These are phyloP conservation scores for Lateolabrax maculatus DNA, from an alignment of 2,797 vertebrate genomes.

Conservation along the genomic window DNA sequence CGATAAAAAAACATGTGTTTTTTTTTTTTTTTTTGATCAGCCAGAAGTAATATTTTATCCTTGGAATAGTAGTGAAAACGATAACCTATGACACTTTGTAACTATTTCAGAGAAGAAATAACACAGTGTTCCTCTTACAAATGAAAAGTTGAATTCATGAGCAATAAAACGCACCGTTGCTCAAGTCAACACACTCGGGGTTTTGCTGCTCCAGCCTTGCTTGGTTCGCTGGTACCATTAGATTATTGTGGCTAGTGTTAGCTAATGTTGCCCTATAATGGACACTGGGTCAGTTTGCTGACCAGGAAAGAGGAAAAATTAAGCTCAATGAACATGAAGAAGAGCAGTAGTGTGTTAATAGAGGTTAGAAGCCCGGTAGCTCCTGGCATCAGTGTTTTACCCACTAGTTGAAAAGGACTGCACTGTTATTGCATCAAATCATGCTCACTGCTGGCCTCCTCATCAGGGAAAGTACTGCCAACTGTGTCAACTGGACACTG, in stretches of 20 bases:
- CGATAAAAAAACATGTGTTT: background rate
- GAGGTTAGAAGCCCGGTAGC: background rate
- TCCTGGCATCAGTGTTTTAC: background rate
- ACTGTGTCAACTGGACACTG: background rate
- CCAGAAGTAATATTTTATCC: background rate
- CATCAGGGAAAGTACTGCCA: constrained; percentile 1
- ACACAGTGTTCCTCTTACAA: background rate
- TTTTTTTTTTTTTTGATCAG: background rate
- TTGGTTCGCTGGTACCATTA: no score
- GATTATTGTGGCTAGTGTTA: no score
- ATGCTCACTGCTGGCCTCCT: background rate
- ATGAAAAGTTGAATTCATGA: background rate
- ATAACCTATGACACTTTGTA: no score
- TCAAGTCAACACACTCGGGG: background rate
- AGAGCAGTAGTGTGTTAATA: background rate
- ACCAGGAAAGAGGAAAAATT: no score
- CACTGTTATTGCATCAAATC: background rate
- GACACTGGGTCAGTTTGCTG: no score
- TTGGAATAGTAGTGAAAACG: background rate
- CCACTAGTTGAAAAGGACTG: background rate
- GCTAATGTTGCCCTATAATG: background rate
- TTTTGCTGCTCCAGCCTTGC: no score
- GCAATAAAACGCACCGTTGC: no score
- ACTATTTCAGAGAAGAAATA: background rate
- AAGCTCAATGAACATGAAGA: no score